phyloP scores from a whole-genome alignment of 1,140 invertebrate species.

The Dinothrombium tinctorium region DNA sequence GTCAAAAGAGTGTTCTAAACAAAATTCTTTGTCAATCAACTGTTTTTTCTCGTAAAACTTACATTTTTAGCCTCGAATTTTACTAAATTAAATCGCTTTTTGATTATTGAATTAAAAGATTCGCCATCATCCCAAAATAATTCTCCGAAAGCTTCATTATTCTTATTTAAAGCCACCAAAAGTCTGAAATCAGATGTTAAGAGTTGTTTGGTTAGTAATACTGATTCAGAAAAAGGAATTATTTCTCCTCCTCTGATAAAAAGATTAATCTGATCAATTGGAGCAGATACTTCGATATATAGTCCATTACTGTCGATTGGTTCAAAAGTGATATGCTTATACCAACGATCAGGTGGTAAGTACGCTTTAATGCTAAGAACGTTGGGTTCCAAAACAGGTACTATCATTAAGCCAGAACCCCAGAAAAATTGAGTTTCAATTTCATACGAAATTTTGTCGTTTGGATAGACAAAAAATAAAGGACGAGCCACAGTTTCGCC shows the following conservation, averaged over 20 bases:
- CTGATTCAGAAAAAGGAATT: conserved; percentile 38
- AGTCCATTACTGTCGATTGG: conserved; percentile 26
- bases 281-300: conserved; percentile 28
- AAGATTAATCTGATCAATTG: conserved; percentile 36
- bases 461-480: conserved; percentile 50
- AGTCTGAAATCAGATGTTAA: conserved; percentile 33
- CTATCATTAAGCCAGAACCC: conserved; percentile 22
- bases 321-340: conserved; percentile 25
- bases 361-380: conserved; percentile 30
- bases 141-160: conserved; percentile 30
- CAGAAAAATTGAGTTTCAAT: conserved; percentile 40
- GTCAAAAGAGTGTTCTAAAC: too few relatives aligned
- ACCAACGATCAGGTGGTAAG: conserved; percentile 46
- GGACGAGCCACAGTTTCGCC: conserved; percentile 32
- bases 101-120: not conserved
- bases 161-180: conserved; percentile 29
- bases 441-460: conserved; percentile 36
- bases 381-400: conserved; percentile 18
- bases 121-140: conserved; percentile 56
- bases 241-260: conserved; percentile 44
- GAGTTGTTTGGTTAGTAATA: conserved; percentile 33
- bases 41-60: too few relatives aligned
- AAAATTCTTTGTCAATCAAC: too few relatives aligned
- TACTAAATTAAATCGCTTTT: too few relatives aligned
- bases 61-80: too few relatives aligned